Conservation (phyloP, 1,140 invertebrate species). For the Andrena cerasifolii region DNA sequence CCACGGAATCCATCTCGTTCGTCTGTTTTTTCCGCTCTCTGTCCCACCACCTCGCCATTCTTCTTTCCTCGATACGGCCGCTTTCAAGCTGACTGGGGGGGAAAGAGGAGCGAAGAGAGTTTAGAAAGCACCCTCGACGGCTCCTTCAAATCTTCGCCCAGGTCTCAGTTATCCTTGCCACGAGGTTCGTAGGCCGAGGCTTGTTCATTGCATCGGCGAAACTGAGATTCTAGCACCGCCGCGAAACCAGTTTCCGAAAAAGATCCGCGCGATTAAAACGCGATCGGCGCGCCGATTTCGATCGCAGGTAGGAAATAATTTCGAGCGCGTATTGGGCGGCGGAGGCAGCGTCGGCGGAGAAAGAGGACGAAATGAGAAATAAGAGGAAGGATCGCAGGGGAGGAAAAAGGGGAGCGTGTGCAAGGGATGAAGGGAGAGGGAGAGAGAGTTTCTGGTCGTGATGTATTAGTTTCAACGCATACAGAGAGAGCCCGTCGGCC, state of each 20-base stretch:
- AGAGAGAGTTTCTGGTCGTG: slow-evolving; percentile 54
- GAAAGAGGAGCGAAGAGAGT: slow-evolving; percentile 9
- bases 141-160: neutral
- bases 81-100: slow-evolving; percentile 9
- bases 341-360: neutral
- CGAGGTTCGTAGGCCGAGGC: no score
- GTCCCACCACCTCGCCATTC: neutral
- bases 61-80: slow-evolving; percentile 52
- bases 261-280: no score
- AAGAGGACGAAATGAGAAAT: slow-evolving; percentile 31
- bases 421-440: neutral
- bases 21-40: slow-evolving; percentile 20
- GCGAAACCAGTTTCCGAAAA: no score
- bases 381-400: slow-evolving; percentile 56
- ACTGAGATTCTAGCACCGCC: neutral
- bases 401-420: slow-evolving; percentile 32
- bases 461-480: slow-evolving; percentile 71
- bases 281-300: slow-evolving; percentile 26
- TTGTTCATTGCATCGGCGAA: neutral
- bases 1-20: slow-evolving; percentile 55
- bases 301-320: slow-evolving; percentile 13
- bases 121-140: neutral
- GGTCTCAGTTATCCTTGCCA: neutral
- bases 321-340: neutral
- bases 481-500: slow-evolving; percentile 51